These are phyloP conservation scores for Chironomus striatipennis DNA, from an alignment of 1,140 invertebrate genomes.

Conservation along the genomic window DNA sequence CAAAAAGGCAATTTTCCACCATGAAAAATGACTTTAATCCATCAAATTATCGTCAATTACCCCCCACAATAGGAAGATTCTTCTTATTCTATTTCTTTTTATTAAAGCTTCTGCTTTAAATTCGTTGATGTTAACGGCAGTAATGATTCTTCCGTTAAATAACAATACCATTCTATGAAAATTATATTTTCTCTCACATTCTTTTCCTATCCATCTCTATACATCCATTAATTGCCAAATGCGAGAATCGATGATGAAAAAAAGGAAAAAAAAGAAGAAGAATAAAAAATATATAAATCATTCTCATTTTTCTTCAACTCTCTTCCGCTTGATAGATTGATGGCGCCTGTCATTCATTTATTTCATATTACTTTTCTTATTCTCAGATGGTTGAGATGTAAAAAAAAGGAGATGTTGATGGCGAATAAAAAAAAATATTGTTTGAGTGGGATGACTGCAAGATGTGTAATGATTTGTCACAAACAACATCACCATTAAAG, in stretches of 20 bases:
- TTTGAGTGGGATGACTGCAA: background rate
- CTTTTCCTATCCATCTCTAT: no score
- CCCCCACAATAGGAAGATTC: no score
- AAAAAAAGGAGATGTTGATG: background rate
- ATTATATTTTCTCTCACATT: no score
- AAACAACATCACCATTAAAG: constrained; percentile 1
- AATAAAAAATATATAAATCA: constrained; percentile 9
- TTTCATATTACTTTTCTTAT: background rate
- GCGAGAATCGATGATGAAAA: background rate
- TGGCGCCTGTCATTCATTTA: constrained; percentile 11
- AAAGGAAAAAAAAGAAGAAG: background rate
- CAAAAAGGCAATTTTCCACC: no score
- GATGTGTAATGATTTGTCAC: constrained; percentile 7
- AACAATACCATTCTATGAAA: no score
- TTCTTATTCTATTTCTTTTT: no score
- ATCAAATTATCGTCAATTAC: no score
- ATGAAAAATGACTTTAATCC: no score
- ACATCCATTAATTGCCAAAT: background rate
- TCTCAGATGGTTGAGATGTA: no score
- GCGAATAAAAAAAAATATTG: background rate
- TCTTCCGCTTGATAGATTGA: constrained; percentile 12
- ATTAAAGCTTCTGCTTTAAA: no score
- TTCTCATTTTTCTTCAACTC: background rate
- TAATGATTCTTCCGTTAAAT: no score
- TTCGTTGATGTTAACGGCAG: no score